phyloP scores from a whole-genome alignment of 1,140 invertebrate species.

The Glomeris maerens region DNA sequence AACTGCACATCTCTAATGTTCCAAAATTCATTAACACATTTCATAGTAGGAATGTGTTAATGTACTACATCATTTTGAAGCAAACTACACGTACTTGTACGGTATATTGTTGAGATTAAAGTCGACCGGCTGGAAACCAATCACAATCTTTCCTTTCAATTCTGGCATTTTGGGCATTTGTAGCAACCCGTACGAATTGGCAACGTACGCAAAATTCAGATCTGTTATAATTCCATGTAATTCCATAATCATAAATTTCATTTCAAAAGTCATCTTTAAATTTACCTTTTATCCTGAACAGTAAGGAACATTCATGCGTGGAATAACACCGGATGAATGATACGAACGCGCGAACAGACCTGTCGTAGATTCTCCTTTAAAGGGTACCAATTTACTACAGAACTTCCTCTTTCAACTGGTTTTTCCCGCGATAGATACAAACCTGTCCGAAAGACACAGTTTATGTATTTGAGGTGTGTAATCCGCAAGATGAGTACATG shows the following conservation, averaged over 20 bases:
- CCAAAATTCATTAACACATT: conserved; percentile 1
- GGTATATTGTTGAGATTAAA: conserved; percentile 60
- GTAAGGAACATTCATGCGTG: conserved; percentile 88
- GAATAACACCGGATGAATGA: conserved; percentile 85
- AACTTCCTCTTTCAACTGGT: too few species aligned
- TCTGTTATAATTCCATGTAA: conserved; percentile 41
- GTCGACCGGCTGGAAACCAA: conserved; percentile 47
- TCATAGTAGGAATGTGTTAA: not conserved
- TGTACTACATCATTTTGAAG: not conserved
- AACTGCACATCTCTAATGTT: conserved; percentile 49
- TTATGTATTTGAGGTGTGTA: not conserved
- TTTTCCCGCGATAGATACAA: not conserved
- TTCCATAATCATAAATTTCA: too few species aligned
- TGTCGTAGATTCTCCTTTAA: conserved; percentile 60
- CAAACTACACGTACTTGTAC: conserved; percentile 44
- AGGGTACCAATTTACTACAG: too few species aligned
- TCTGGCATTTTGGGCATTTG: conserved; percentile 91
- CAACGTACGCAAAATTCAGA: conserved; percentile 70
- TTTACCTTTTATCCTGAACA: conserved; percentile 63
- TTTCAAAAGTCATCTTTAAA: too few species aligned
- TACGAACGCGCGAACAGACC: conserved; percentile 82
- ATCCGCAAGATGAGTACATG: not conserved
- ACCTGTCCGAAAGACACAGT: not conserved
- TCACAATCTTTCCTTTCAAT: conserved; percentile 50
- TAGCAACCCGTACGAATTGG: conserved; percentile 73